Evolutionary conservation across 2,113 vertebrate genomes (phyloP).

Genomic region (Pseudonaja textilis): DNA sequence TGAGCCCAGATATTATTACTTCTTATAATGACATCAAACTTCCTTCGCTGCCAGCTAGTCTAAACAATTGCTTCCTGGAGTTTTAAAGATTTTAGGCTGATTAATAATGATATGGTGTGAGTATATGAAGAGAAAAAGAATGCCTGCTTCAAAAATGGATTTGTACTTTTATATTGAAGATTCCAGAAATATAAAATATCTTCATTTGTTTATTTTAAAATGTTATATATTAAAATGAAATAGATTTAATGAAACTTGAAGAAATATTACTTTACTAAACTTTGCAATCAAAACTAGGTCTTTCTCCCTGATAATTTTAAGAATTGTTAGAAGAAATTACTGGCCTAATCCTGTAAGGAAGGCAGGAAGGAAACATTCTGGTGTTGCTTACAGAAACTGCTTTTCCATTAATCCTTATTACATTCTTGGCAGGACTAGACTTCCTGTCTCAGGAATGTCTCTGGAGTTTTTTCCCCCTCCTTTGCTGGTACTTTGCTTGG

Average conservation of each 20-base stretch:
- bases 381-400: too few species aligned
- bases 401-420: too few species aligned
- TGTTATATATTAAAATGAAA: neutral
- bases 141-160: neutral
- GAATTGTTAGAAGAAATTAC: neutral
- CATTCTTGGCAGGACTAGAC: too few species aligned
- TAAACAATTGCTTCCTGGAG: slow-evolving; percentile 27
- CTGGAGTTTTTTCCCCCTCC: too few species aligned
- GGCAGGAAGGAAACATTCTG: too few species aligned
- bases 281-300: neutral
- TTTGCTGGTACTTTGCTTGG: too few species aligned
- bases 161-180: neutral
- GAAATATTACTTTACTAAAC: neutral
- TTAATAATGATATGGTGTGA: neutral
- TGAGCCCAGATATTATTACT: slow-evolving; percentile 40
- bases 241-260: neutral
- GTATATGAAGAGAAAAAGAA: neutral
- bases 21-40: slow-evolving; percentile 31
- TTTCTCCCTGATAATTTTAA: neutral
- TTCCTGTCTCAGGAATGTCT: too few species aligned
- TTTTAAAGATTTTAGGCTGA: neutral
- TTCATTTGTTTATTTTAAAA: neutral
- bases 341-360: too few species aligned
- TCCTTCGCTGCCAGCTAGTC: slow-evolving; percentile 31
- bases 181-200: neutral